A percentile compares a stretch with the other conserved stretches of the same genome.
Conservation (phyloP, 2,113 vertebrate species). For the Melanerpes formicivorus region DNA sequence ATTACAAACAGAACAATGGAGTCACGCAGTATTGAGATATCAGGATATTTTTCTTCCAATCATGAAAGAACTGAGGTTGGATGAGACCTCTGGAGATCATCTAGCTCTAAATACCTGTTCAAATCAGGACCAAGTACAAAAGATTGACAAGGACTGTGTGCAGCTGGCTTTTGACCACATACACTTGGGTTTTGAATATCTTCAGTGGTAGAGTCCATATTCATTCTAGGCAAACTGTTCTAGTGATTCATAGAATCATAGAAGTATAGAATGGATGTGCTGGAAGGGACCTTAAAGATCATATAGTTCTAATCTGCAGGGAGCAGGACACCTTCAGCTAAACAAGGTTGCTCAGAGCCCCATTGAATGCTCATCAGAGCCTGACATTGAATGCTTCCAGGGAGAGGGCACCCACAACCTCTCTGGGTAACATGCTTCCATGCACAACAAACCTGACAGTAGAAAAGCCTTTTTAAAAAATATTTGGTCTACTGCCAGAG, state of each 20-base stretch:
- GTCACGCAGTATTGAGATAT: neutral
- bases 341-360: neutral
- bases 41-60: neutral
- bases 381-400: neutral
- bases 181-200: neutral
- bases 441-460: neutral
- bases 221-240: neutral
- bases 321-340: neutral
- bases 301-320: neutral
- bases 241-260: neutral
- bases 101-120: neutral
- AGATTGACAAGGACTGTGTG: neutral
- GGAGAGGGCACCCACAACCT: neutral
- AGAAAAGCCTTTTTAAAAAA: neutral
- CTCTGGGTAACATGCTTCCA: neutral
- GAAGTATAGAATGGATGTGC: neutral
- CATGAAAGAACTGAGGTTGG: neutral
- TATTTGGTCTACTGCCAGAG: neutral
- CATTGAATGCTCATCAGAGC: too few species aligned
- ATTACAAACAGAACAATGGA: neutral
- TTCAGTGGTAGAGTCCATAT: neutral
- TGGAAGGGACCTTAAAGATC: neutral
- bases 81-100: neutral
- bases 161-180: neutral
- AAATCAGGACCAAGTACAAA: neutral